Evolutionary conservation across 2,888 invertebrate genomes (phyloP).

Genomic region (Ichneumoninae sp.): DNA sequence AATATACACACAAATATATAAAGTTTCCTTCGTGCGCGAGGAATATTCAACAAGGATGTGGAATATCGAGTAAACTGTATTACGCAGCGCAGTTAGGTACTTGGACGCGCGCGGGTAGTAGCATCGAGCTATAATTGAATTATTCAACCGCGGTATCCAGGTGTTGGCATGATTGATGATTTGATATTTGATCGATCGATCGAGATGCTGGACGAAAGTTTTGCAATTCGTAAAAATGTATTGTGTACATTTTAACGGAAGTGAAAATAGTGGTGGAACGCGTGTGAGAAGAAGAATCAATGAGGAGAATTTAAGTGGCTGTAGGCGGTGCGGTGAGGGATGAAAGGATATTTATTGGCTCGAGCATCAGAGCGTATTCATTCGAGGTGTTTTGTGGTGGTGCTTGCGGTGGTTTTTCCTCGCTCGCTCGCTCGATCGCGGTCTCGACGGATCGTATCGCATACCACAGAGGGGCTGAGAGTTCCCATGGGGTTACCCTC

Average conservation of each 20-base stretch:
- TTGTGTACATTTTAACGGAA: background rate
- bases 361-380: slow-evolving; percentile 39
- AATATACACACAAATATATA: background rate
- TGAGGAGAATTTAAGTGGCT: slow-evolving; percentile 25
- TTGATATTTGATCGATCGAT: slow-evolving; percentile 18
- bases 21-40: background rate
- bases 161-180: slow-evolving; percentile 7
- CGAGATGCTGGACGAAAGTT: background rate
- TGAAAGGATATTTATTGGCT: slow-evolving; percentile 60
- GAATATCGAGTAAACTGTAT: background rate
- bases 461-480: slow-evolving; percentile 34
- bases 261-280: background rate
- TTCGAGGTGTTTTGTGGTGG: slow-evolving; percentile 41
- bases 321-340: slow-evolving; percentile 28
- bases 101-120: background rate
- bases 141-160: slow-evolving; percentile 12
- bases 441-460: slow-evolving; percentile 54
- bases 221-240: background rate
- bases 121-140: slow-evolving; percentile 2
- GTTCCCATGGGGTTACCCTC: slow-evolving; percentile 38
- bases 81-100: background rate
- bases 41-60: slow-evolving; percentile 8
- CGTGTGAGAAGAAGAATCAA: slow-evolving; percentile 27
- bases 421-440: slow-evolving; percentile 36
- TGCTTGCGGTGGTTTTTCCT: slow-evolving; percentile 29